phyloP scores from a whole-genome alignment of 1,140 invertebrate genomes.

The Plutomurus gul region DNA sequence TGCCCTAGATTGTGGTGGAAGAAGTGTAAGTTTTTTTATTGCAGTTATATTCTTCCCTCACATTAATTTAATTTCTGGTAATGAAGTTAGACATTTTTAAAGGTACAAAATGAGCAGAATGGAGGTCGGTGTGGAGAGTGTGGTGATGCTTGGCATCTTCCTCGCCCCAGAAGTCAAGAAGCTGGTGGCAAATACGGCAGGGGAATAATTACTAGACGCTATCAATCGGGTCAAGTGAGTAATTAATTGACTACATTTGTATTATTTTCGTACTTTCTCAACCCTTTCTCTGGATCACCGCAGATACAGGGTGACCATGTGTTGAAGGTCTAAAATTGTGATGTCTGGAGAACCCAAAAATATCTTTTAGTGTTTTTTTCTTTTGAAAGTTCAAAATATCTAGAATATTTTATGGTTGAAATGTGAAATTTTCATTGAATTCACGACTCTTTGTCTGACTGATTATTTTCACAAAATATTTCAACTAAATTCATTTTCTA shows the following conservation, averaged over 20 bases:
- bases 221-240: conserved; percentile 60
- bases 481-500: no score
- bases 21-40: not conserved
- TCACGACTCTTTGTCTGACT: no score
- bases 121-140: conserved; percentile 12
- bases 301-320: no score
- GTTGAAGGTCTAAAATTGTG: not conserved
- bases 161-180: conserved; percentile 62
- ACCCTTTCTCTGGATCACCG: no score
- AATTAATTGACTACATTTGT: no score
- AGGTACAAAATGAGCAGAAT: conserved; percentile 28
- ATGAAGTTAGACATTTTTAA: not conserved
- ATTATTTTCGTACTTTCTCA: no score
- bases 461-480: no score
- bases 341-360: no score
- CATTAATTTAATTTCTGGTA: not conserved
- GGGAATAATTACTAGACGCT: conserved; percentile 59
- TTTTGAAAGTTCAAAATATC: no score
- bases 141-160: conserved; percentile 56
- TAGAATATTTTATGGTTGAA: no score
- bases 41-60: not conserved
- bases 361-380: no score
- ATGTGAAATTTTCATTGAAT: no score
- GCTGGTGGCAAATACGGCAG: conserved; percentile 62
- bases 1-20: conserved; percentile 50